These are phyloP conservation scores for Lasioglossum vierecki DNA, from an alignment of 2,888 invertebrate genomes.

Conservation along the genomic window DNA sequence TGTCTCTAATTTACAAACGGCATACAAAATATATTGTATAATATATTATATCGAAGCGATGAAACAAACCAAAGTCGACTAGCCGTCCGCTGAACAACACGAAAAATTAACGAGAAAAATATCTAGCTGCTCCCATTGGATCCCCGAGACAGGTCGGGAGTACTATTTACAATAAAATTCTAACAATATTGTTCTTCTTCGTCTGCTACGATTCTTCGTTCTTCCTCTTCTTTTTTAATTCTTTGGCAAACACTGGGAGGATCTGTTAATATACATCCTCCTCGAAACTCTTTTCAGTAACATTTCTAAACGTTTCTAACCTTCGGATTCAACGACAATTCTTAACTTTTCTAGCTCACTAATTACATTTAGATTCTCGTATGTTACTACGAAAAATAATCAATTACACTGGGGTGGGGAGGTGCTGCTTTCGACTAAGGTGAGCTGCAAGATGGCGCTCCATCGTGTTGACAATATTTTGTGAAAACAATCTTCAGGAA, in stretches of 20 bases:
- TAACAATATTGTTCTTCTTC: background rate
- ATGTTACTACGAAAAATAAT: background rate
- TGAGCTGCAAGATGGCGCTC: background rate
- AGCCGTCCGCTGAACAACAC: conserved; percentile 34
- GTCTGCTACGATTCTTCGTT: background rate
- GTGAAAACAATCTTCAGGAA: background rate
- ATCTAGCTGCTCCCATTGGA: conserved; percentile 26
- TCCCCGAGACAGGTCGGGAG: conserved; percentile 11
- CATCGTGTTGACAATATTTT: background rate
- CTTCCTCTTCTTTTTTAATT: background rate
- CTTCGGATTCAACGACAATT: conserved; percentile 9
- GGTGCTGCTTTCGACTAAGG: background rate
- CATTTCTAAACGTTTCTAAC: conserved; percentile 18
- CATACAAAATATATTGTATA: conserved; percentile 59
- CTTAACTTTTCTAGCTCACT: conserved; percentile 11
- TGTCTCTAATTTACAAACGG: conserved; percentile 56
- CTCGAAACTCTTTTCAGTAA: conserved; percentile 8
- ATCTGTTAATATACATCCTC: background rate
- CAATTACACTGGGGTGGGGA: background rate
- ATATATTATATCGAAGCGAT: conserved; percentile 44
- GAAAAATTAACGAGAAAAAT: conserved; percentile 41
- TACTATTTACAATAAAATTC: conserved; percentile 56
- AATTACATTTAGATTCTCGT: conserved; percentile 6
- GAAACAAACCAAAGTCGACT: conserved; percentile 36
- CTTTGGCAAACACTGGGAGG: conserved; percentile 31